Evolutionary conservation across 2,797 vertebrate genomes (phyloP).

Genomic region (Prunella strophiata): DNA sequence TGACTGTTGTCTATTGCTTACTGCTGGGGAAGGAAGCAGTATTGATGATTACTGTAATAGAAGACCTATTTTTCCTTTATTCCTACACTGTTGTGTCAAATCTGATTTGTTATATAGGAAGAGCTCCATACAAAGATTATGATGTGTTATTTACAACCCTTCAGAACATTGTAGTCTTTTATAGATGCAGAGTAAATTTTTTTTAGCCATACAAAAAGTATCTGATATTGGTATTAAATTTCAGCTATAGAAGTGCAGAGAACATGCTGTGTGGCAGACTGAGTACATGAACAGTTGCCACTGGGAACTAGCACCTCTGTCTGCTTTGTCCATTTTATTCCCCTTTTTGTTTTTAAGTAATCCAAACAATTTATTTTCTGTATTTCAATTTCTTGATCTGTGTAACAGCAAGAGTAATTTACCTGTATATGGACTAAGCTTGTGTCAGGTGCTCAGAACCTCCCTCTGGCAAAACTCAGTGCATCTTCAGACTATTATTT

Average conservation of each 20-base stretch:
- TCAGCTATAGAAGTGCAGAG: not conserved
- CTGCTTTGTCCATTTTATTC: not conserved
- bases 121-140: not conserved
- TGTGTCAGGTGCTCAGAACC: not conserved
- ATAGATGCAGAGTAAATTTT: not conserved
- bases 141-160: not conserved
- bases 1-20: not conserved
- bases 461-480: not conserved
- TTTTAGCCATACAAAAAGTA: not conserved
- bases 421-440: not conserved
- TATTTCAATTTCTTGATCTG: not conserved
- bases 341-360: not conserved
- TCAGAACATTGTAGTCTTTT: not conserved
- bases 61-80: not conserved
- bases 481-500: constrained; percentile 1
- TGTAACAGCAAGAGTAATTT: not conserved
- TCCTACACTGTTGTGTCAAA: not conserved
- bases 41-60: not conserved
- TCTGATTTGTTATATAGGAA: not conserved
- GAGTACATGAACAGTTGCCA: not conserved
- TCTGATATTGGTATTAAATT: not conserved
- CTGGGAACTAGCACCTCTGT: not conserved
- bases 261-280: not conserved
- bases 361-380: not conserved
- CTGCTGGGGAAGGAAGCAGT: not conserved